Percentiles rank a stretch among this genome's conserved stretches.
These are phyloP conservation scores for Hippopotamus amphibius DNA, from an alignment of 2,113 vertebrate genomes.

Conservation along the genomic window DNA sequence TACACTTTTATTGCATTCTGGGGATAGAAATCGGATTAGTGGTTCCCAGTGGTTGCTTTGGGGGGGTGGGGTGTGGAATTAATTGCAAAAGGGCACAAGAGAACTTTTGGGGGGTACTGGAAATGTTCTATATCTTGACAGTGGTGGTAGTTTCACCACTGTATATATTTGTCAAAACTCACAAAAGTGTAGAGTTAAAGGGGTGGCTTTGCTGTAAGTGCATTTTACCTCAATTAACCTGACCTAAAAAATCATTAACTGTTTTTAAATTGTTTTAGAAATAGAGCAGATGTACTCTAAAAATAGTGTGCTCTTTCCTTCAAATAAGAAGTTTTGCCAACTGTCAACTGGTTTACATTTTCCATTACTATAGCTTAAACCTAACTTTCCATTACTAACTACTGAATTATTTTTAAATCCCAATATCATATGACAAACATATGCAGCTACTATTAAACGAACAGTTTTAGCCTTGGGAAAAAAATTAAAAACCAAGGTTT, in stretches of 20 bases:
- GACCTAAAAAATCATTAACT: background rate
- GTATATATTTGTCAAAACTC: background rate
- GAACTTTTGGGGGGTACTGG: background rate
- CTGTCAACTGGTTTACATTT: background rate
- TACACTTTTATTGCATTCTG: background rate
- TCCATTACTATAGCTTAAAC: too few relatives aligned
- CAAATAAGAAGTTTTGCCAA: background rate
- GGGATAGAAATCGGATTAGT: background rate
- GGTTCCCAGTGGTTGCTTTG: background rate
- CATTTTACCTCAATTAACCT: background rate
- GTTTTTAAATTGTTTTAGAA: constrained; percentile 33
- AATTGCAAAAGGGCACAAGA: background rate
- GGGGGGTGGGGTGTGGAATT: background rate
- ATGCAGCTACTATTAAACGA: constrained; percentile 1
- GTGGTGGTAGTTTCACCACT: background rate
- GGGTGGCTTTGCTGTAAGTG: background rate
- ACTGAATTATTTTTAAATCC: constrained; percentile 11
- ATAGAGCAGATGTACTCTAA: background rate
- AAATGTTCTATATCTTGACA: background rate
- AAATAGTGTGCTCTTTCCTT: background rate
- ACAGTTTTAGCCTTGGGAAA: background rate
- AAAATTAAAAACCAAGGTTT: constrained; percentile 13
- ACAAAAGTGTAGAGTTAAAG: background rate
- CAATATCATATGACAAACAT: background rate
- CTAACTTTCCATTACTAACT: background rate